Evolutionary conservation across 2,797 vertebrate species (phyloP), one percentile per base, ranked within the genome.

Genomic region (Lithobates pipiens): DNA sequence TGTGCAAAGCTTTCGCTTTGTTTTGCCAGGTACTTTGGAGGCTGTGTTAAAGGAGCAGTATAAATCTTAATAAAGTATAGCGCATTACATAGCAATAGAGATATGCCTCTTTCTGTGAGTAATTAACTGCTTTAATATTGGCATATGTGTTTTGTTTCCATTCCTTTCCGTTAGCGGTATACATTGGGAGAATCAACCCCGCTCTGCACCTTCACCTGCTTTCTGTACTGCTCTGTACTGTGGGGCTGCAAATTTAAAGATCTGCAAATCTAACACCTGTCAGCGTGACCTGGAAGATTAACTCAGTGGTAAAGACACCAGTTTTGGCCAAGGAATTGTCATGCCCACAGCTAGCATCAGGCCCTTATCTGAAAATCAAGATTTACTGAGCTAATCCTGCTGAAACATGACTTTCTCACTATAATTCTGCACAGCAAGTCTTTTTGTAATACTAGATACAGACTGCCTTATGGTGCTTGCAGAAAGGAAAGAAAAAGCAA

Each of bases 311-410:
- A 42, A n/a, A 71, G 79, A 36, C 79, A 34, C 21, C 46, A 27
- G 46, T 70, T 81, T 72, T 73, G 69, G 70, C 70, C 72, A 54
- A 63, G 69, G 67, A 46, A 81, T 81, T 81, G 79, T 36, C 34
- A 61, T n/a, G 54, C 27, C 79, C 68, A 69, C 79, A n/a, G 78
- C 36, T 61, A 57, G 80, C 39, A 82, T 73, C 69, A 73, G 46
- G 27, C 69, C 69, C 46, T 36, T 81, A 63, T 72, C 70, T 42
- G 63, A 21, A 82, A 81, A 81, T 71, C 46, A 94, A 93, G 94
- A 93, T 93, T 95, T 94, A 93, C 93, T 9, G 34, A 42, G 61
- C 69, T 82, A 82, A 82, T 74, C 80, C 70, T 94, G 70, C 36
- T 82, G 23, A 27, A 82, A 25, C 71, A 61, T 71, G 23, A 21